Conservation (phyloP, 2,797 vertebrate species). For the Urophycis tenuis region DNA sequence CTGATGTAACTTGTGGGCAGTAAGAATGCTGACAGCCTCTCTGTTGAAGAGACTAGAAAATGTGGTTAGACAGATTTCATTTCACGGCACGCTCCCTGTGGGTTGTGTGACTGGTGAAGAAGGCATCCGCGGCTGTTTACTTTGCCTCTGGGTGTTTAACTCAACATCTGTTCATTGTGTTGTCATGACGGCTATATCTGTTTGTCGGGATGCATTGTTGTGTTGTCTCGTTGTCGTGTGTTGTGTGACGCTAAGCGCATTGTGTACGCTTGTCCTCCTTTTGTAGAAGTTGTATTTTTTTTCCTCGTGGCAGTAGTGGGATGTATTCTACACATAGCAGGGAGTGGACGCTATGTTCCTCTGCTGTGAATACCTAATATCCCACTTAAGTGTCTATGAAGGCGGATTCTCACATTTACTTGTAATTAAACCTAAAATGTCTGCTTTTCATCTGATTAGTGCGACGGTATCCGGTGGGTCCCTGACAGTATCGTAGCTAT, state of each 20-base stretch:
- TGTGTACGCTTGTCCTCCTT: background rate
- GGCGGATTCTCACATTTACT: background rate
- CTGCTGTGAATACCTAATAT: background rate
- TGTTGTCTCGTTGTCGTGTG: background rate
- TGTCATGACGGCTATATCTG: constrained; percentile 6
- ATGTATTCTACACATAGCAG: background rate
- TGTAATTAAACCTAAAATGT: background rate
- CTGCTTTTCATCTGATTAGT: background rate
- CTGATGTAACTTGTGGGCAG: background rate
- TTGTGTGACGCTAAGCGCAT: background rate
- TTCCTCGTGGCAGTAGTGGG: background rate
- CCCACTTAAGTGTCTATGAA: background rate
- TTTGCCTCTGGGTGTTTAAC: constrained; percentile 6
- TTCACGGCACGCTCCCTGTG: background rate
- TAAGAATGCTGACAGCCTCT: background rate
- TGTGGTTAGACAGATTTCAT: background rate
- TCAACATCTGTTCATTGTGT: background rate
- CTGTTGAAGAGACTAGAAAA: constrained; percentile 6
- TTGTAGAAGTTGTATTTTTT: background rate
- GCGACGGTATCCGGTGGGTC: background rate
- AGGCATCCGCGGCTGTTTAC: background rate
- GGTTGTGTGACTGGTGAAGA: background rate
- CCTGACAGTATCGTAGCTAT: background rate
- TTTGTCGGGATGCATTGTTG: background rate
- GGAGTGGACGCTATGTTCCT: background rate